A percentile compares a stretch with the other conserved stretches of the same genome.
Conservation (phyloP, 2,888 invertebrate species). For the Cacoxenus indagator region DNA sequence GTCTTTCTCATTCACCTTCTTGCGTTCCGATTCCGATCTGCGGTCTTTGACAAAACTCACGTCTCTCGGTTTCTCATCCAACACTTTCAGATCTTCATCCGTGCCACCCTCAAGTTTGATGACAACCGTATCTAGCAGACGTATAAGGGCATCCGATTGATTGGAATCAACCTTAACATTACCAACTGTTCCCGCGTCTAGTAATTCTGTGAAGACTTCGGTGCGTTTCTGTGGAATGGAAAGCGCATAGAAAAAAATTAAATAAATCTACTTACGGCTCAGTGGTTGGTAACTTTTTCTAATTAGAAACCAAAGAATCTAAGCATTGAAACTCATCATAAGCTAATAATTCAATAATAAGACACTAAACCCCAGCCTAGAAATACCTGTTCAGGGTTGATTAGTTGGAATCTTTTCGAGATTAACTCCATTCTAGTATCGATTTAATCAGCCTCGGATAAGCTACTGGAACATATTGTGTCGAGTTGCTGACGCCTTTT, state of each 20-base stretch:
- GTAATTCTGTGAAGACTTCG: constrained; percentile 88
- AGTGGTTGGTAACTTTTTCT: neutral
- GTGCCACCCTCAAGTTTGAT: constrained; percentile 95
- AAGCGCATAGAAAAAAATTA: neutral
- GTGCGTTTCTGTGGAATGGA: constrained; percentile 80
- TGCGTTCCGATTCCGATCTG: constrained; percentile 43
- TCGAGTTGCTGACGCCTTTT: too few relatives aligned
- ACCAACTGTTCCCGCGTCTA: constrained; percentile 81
- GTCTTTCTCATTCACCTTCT: constrained; percentile 36
- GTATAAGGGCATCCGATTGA: constrained; percentile 84
- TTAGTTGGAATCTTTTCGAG: too few relatives aligned
- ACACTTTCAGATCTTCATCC: constrained; percentile 86
- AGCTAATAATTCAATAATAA: too few relatives aligned
- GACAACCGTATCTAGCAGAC: constrained; percentile 94
- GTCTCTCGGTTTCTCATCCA: constrained; percentile 78
- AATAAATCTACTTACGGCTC: neutral
- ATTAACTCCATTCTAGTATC: too few relatives aligned
- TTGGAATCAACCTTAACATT: constrained; percentile 87
- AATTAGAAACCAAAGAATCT: too few relatives aligned
- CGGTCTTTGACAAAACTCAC: constrained; percentile 50
- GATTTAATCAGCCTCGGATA: too few relatives aligned
- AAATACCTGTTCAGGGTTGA: too few relatives aligned
- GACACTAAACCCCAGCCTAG: too few relatives aligned
- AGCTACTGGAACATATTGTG: too few relatives aligned
- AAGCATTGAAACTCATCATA: too few relatives aligned